Conservation (phyloP, 2,797 vertebrate genomes). For the Coranthus polyacanthus region DNA sequence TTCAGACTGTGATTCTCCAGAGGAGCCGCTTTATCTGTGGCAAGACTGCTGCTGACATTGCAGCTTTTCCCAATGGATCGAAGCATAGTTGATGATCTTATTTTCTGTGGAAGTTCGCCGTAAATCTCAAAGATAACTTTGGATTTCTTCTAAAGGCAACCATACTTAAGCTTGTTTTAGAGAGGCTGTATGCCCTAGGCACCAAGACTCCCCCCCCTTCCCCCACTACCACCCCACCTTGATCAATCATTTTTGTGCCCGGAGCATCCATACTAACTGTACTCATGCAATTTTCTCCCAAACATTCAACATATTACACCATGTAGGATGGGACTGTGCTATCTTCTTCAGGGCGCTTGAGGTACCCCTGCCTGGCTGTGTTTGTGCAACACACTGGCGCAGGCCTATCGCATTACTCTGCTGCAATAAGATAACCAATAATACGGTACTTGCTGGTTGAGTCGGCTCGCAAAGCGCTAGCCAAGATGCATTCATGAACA, state of each 20-base stretch:
- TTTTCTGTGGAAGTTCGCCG: constrained; percentile 32
- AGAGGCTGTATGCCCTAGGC: constrained; percentile 16
- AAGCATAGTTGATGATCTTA: constrained; percentile 21
- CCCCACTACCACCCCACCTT: no score
- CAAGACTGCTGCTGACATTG: constrained; percentile 43
- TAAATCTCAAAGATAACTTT: constrained; percentile 31
- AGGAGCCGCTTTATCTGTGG: constrained; percentile 48
- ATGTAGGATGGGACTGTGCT: constrained; percentile 36
- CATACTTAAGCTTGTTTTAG: neutral
- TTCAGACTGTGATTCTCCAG: constrained; percentile 43
- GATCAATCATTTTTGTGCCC: constrained; percentile 6
- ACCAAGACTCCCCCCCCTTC: neutral
- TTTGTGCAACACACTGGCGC: constrained; percentile 1
- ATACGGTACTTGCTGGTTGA: constrained; percentile 6
- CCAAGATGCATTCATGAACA: constrained; percentile 43
- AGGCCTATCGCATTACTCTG: constrained; percentile 1
- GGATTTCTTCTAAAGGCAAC: constrained; percentile 2
- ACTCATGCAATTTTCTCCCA: constrained; percentile 10
- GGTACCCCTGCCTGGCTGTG: constrained; percentile 5
- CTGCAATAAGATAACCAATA: neutral
- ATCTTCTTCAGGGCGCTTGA: constrained; percentile 25
- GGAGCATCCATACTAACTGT: constrained; percentile 6
- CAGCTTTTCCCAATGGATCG: constrained; percentile 50
- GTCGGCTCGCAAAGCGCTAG: neutral
- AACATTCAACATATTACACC: neutral